phyloP scores from a whole-genome alignment of 1,140 invertebrate species.

The Hirudo medicinalis region DNA sequence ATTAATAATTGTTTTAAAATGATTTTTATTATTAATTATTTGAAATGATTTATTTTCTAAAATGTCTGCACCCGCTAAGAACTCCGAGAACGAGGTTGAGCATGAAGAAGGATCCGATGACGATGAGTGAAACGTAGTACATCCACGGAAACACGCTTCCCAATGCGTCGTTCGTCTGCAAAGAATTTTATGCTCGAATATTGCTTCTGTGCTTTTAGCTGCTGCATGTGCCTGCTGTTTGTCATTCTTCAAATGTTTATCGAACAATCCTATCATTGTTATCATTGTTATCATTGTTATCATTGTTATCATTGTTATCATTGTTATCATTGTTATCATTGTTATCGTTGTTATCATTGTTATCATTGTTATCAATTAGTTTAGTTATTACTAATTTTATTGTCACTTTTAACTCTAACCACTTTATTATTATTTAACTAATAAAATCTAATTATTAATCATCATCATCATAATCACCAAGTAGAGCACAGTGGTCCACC shows the following conservation, averaged over 20 bases:
- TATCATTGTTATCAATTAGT: not conserved
- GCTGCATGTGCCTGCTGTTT: too few species aligned
- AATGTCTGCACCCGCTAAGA: conserved; percentile 69
- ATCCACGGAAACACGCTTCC: conserved; percentile 97
- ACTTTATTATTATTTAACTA: conserved; percentile 7
- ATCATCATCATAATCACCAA: conserved; percentile 58
- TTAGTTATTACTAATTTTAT: not conserved
- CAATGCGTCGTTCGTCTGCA: conserved; percentile 96
- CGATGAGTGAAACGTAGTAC: conserved; percentile 99
- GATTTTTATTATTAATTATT: too few species aligned
- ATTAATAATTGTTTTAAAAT: not conserved
- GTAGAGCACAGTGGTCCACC: conserved; percentile 98
- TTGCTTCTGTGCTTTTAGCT: too few species aligned
- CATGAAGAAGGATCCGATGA: conserved; percentile 99
- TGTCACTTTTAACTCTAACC: not conserved
- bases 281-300: conserved; percentile 69
- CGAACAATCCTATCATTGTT: conserved; percentile 96
- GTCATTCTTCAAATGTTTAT: too few species aligned
- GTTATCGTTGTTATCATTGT: not conserved
- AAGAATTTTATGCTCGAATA: conserved; percentile 99
- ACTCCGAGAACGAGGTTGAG: conserved; percentile 99
- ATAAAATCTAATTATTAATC: not conserved
- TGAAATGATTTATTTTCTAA: too few species aligned
- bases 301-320: not conserved
- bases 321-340: not conserved